Evolutionary conservation across 2,797 vertebrate genomes (phyloP).

Genomic region (Pygocentrus nattereri): DNA sequence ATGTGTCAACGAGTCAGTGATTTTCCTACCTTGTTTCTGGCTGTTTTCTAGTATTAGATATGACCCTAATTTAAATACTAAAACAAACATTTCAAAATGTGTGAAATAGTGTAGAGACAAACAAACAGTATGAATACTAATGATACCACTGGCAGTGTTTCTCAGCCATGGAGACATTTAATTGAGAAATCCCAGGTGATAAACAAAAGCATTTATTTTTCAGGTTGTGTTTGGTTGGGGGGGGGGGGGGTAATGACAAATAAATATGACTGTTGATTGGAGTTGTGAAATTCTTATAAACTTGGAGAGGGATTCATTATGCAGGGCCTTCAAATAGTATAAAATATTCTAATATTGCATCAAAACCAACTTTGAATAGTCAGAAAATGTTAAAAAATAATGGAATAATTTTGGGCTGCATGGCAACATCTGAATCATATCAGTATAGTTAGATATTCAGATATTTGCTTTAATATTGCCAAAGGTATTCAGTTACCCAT

Average conservation of each 20-base stretch:
- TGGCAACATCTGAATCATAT: no score
- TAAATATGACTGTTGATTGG: no score
- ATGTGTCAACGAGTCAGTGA: not conserved
- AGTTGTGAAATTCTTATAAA: no score
- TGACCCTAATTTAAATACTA: conserved; percentile 1
- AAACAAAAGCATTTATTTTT: not conserved
- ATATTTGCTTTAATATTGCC: no score
- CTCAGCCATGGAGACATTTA: not conserved
- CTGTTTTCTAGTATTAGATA: not conserved
- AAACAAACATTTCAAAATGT: conserved; percentile 12
- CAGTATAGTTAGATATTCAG: no score
- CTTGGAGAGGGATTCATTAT: no score
- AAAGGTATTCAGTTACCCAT: no score
- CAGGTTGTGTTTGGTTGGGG: not conserved
- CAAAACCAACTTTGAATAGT: no score
- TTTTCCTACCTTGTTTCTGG: not conserved
- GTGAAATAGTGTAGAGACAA: not conserved
- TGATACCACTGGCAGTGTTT: not conserved
- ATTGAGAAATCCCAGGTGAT: not conserved
- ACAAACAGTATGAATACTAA: conserved; percentile 9
- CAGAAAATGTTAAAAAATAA: no score
- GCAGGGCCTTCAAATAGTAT: no score
- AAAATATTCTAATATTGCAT: no score
- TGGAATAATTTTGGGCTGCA: no score
- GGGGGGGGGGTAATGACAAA: not conserved